Evolutionary conservation across 2,888 invertebrate genomes (phyloP), one percentile per base, ranked within the genome.

Genomic region (Epiblema foenella): DNA sequence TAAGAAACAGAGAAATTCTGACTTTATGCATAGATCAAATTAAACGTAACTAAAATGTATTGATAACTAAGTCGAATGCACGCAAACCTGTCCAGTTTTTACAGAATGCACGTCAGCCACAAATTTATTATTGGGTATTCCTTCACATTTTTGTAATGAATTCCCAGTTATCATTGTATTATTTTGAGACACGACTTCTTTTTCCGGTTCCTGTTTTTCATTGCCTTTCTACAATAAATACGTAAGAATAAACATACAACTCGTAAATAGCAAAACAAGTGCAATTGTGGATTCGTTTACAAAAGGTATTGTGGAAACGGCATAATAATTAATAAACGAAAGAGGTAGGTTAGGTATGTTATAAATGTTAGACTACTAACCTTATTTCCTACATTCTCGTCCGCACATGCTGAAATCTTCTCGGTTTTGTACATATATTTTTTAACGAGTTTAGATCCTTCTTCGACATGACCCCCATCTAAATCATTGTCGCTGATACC

Each of bases 51-150:
- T 51, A 18, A 18, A 8, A 18, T 51, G 8, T 2, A 18, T 18
- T 51, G 51, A 17, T 18, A 18, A 18, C 18, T 17, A 51, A 49
- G 7, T n/a, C 17, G 49, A 46, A 75, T 68, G 56, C 39, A 39
- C 15, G 39, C 20, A 12, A 49, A 77, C 76, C 73, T 67, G 76
- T 82, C 80, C 79, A 76, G 78, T 24, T 74, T 69, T 74, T 74
- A 62, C 24, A 80, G 72, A 74, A 86, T 86, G 42, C 73, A 75
- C 69, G 73, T 88, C 85, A 12, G 67, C 39, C 18, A 81, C 69
- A 74, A 29, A 17, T 49, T 11, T 20, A n/a, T 58, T 39, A 11
- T 57, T 20, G 24, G 17, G 11, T 57, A 49, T 24, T 10, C 42
- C 18, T 68, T 46, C 37, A 18, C 24, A 57, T 18, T 24, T 57